Base-by-base conservation (phyloP, 1,140 invertebrate species). In the Callitettix versicolor region DNA sequence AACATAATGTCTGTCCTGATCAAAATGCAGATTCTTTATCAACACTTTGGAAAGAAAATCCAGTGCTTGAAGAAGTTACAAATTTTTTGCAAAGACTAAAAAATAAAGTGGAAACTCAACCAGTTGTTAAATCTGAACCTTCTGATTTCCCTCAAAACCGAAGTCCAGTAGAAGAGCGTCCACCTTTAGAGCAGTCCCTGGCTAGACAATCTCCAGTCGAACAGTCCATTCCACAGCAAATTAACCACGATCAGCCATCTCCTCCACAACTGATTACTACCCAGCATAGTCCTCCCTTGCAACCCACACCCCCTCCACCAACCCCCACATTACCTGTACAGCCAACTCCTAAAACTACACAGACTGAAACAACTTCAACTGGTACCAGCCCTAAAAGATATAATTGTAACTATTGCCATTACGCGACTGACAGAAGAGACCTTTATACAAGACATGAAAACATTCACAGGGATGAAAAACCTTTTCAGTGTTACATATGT, bases 401-500 rank as follows among this genome's bases (percentile, higher is more conserved):
- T 68, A 84, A 79, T 21, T 94, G 91, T 71, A 80, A 76, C 5
- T 84, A 83, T 64, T 94, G 91, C 68, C 85, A 88, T 1, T 94
- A 94, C 67, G 86, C 88, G 0, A 93, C 90, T 0, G 90, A 96
- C 67, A 77, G 94, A 6, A 76, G 92, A 52, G 94, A 97, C 72
- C 79, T 98, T 44, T 96, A 90, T 68, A 95, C 91, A 1, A 79
- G 93, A 4, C 94, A 98, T 71, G 91, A 97, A 73, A 94, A 95
- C 65, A 96, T 97, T 56, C 94, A 98, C 64, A 80, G 87, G 55
- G 87, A 91, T 65, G 89, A 93, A 63, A 95, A 95, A 65, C 90
- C 91, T 1, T 95, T 94, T 64, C 86, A 91, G 62, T 95, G 90
- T 68, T 93, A 92, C 66, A 81, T 91, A 7, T 95, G 91, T 67